phyloP scores from a whole-genome alignment of 2,888 invertebrate species.

The Macrosiphum euphorbiae region DNA sequence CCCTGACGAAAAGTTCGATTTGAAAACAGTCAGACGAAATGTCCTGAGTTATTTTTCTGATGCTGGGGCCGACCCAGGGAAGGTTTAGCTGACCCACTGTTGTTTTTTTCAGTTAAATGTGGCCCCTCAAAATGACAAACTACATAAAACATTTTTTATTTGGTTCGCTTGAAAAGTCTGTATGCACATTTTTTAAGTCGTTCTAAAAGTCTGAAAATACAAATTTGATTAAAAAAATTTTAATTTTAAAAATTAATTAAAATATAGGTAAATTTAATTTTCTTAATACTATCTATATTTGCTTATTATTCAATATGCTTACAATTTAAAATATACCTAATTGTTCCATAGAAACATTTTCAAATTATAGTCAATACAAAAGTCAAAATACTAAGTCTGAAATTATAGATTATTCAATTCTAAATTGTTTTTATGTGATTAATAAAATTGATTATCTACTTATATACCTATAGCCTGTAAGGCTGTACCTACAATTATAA shows the following conservation, averaged over 20 bases:
- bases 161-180: too few species aligned
- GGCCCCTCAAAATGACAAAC: too few species aligned
- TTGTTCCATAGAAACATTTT: neutral
- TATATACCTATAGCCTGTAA: neutral
- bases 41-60: neutral
- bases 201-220: neutral
- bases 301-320: neutral
- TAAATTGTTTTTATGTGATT: neutral
- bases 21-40: neutral
- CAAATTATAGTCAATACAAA: too few species aligned
- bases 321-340: neutral
- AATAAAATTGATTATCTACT: neutral
- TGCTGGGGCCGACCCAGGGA: too few species aligned
- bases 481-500: neutral
- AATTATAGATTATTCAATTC: neutral
- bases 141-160: too few species aligned
- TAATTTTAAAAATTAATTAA: neutral
- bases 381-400: neutral
- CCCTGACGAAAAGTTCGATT: neutral
- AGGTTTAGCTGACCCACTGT: too few species aligned
- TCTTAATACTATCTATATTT: neutral
- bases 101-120: too few species aligned
- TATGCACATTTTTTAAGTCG: neutral
- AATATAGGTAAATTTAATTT: neutral
- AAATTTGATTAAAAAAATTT: neutral